Evolutionary conservation across 37 sponge, comb jelly and placozoan genomes (phyloP), one percentile per base, ranked within the genome.

Genomic region (Tethya wilhelma): DNA sequence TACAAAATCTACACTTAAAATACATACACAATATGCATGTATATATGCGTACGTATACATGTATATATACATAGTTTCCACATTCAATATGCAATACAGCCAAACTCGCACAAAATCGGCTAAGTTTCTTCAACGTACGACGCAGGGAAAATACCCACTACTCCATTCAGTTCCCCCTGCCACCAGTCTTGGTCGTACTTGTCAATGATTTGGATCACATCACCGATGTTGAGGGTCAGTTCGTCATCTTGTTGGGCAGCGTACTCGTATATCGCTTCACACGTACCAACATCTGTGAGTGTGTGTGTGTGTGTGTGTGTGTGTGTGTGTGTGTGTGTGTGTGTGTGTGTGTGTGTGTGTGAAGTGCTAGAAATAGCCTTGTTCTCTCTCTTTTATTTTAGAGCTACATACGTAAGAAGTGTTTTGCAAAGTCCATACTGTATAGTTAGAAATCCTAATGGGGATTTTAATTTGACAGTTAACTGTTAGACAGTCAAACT

Each of bases 161-260:
- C 56, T 0, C 95, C 91, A 46, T 96, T 93, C 2, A 93, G 72
- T 41, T 96, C 88, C 46, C 97, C 97, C 39, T 93, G 79, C 97
- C 97, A 96, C 97, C 97, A 96, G 34, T 90, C 97, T 22, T 83
- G 70, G 45, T 95, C 95, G 20, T 75, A 62, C 69, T 93, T 90
- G 29, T 87, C 86, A 8, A 87, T 75, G 7, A 96, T 79, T 39
- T 90, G 67, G 44, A 96, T 88, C 23, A 86, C 44, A 60, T 93
- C 91, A 0, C 89, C 94, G 42, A 82, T 85, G 34, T 44, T 57
- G 9, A 96, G 73, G 11, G 80, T 57, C 26, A 96, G 89, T 56
- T 96, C 97, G 44, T 96, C 97, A 4, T 56, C 37, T 57, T 93
- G 87, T 31, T 90, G 75, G 19, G 94, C 89, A 39, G 49, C 25